Evolutionary conservation across 2,797 vertebrate genomes (phyloP).

Genomic region (Gymnodraco acuticeps): DNA sequence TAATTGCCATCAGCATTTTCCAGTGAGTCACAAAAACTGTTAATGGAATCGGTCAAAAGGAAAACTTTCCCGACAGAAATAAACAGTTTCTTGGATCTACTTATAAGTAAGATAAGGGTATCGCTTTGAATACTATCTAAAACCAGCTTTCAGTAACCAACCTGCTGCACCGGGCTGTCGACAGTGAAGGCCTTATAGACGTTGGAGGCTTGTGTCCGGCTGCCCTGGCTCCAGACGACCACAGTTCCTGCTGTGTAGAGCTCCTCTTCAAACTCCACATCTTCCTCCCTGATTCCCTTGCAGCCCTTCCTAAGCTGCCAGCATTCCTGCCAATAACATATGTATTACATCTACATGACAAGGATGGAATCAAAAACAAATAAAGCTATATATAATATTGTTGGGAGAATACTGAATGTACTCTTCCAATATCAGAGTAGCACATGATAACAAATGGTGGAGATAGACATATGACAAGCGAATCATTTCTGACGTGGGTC

Average conservation of each 20-base stretch:
- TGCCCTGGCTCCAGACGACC: conserved; percentile 97
- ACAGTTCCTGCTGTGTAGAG: conserved; percentile 94
- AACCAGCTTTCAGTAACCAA: conserved; percentile 43
- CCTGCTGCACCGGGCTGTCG: conserved; percentile 95
- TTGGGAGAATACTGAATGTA: no score
- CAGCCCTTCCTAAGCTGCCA: conserved; percentile 94
- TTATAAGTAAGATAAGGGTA: background rate
- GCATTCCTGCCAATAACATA: conserved; percentile 85
- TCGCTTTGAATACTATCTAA: background rate
- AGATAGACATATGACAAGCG: no score
- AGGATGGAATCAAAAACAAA: background rate
- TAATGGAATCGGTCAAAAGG: no score
- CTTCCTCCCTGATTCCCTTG: conserved; percentile 85
- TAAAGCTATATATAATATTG: background rate
- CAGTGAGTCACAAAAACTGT: no score
- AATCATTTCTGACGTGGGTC: no score
- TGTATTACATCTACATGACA: background rate
- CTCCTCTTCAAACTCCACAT: conserved; percentile 94
- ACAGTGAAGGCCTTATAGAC: conserved; percentile 98
- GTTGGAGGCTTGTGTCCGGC: conserved; percentile 87
- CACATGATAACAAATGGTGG: no score
- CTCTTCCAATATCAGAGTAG: no score
- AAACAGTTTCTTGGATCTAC: no score
- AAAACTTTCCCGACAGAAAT: no score
- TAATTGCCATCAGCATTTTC: background rate